Base-by-base conservation (phyloP, 2,113 vertebrate species). In the Aix galericulata region DNA sequence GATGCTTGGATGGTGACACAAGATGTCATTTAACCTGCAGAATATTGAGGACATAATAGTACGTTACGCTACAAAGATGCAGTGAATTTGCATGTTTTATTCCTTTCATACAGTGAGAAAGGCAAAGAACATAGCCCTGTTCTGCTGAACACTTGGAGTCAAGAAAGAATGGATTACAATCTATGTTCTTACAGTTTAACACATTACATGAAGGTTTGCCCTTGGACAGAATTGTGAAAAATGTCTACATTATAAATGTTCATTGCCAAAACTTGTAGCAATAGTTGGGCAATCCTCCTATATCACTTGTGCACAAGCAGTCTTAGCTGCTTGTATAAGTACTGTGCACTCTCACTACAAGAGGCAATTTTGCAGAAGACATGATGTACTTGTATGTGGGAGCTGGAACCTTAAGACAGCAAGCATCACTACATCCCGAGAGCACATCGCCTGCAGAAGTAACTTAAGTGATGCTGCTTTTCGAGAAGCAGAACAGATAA, bases 371-470 rank as follows among this genome's bases (percentile, higher is more conserved):
- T 86, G 44, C 63, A 73, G 76, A 73, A 64, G 48, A 62, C 31
- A 22, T 14, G 34, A 53, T 73, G 29, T 22, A 32, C 90, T 80
- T 86, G 32, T 74, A 23, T 64, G 38, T 76, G 68, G 83, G 86
- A 91, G 53, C 72, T 72, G 88, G 84, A 86, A 86, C 68, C 34
- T 62, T 94, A 59, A 58, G 94, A 72, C 67, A 73, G 72, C 31
- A 76, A 2, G 18, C 48, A 76, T 91, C 42, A 13, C 34, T 42
- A 80, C 50, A 59, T 92, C 82, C 63, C 27, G 82, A 72, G 62
- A 79, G 72, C 72, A 76, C 42, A 55, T 92, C 76, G n/a, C 67
- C 69, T 80, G 53, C 58, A 31, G 20, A 79, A 71, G 12, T 82
- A 50, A 91, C 77, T 86, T 64, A 63, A 25, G 32, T 82, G 82